These are phyloP conservation scores for Semibalanus balanoides DNA, from an alignment of 1,140 invertebrate genomes.

Conservation along the genomic window DNA sequence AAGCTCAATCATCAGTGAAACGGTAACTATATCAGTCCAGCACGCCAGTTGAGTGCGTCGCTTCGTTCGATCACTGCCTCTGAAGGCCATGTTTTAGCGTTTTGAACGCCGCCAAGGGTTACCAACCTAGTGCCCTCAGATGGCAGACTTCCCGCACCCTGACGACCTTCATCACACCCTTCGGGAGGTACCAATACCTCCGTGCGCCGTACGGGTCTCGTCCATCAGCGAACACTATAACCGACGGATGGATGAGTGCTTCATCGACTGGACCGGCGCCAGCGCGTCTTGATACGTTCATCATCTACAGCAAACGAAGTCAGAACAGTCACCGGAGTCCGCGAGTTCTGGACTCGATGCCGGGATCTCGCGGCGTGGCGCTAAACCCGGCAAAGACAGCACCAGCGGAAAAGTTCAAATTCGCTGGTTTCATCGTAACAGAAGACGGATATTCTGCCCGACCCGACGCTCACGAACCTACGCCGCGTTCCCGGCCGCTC, in stretches of 20 bases:
- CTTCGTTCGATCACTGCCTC: conserved; percentile 9
- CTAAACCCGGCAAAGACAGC: conserved; percentile 11
- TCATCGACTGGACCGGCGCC: conserved; percentile 13
- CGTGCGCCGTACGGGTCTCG: conserved; percentile 16
- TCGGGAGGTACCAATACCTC: conserved; percentile 17
- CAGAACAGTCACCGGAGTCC: conserved; percentile 13
- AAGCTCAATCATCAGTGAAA: conserved; percentile 19
- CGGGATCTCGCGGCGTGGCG: conserved; percentile 9
- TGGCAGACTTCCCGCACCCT: conserved; percentile 18
- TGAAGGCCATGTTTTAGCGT: conserved; percentile 15
- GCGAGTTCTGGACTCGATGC: conserved; percentile 9
- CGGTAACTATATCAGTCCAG: neutral
- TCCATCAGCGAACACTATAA: conserved; percentile 22
- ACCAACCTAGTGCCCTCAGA: conserved; percentile 24
- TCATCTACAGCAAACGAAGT: conserved; percentile 15
- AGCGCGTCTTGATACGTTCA: conserved; percentile 19
- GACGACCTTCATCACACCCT: conserved; percentile 25
- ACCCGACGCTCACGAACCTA: neutral
- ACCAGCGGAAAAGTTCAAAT: conserved; percentile 8
- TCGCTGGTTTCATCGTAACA: conserved; percentile 10
- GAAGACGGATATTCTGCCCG: conserved; percentile 13
- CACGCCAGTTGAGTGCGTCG: conserved; percentile 16
- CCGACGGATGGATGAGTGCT: conserved; percentile 16
- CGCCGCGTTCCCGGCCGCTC: conserved; percentile 13
- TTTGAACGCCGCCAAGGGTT: conserved; percentile 26